A percentile compares a stretch with the other conserved stretches of the same genome.
phyloP scores from a whole-genome alignment of 2,888 invertebrate genomes.

The Acrobasis suavella region DNA sequence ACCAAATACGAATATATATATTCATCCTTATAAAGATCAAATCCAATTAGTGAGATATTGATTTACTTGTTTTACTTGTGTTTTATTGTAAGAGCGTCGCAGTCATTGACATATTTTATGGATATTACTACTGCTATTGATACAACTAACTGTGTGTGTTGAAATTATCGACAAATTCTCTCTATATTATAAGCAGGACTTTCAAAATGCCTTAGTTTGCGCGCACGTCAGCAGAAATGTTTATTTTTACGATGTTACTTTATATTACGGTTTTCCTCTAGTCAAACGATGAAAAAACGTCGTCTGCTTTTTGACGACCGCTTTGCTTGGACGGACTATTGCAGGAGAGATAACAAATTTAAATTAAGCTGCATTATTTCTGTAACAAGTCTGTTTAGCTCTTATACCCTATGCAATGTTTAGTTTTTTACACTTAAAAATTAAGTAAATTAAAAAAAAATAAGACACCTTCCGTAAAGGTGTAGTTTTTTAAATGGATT shows the following conservation, averaged over 20 bases:
- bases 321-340: conserved; percentile 5
- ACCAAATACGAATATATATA: too few species aligned
- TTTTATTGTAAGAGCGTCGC: too few species aligned
- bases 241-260: conserved; percentile 36
- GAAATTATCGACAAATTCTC: neutral
- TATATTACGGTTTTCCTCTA: conserved; percentile 25
- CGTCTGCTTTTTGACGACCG: conserved; percentile 7
- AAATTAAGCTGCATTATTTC: neutral
- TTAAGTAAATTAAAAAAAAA: too few species aligned
- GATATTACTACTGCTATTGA: neutral
- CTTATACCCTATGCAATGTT: too few species aligned
- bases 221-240: conserved; percentile 31
- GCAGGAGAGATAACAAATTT: neutral
- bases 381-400: too few species aligned
- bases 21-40: too few species aligned
- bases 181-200: neutral
- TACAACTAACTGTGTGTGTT: neutral
- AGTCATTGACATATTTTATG: too few species aligned
- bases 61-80: too few species aligned
- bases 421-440: too few species aligned
- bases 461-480: too few species aligned
- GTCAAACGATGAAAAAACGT: conserved; percentile 10
- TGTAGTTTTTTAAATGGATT: too few species aligned
- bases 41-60: too few species aligned
- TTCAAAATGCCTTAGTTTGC: neutral